Evolutionary conservation across 2,113 vertebrate genomes (phyloP).

Genomic region (Carassius carassius): DNA sequence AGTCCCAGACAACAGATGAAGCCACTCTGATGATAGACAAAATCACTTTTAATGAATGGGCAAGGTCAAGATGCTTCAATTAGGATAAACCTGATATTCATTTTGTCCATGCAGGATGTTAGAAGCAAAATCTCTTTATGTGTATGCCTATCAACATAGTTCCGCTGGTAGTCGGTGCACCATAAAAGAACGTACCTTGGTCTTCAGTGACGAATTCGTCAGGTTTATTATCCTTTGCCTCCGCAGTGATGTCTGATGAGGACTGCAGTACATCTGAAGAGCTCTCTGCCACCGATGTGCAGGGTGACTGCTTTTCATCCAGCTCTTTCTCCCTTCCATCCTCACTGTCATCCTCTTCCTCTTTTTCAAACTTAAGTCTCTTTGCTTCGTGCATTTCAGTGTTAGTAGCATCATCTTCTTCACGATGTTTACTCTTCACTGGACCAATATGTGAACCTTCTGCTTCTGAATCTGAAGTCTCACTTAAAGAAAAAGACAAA

Average conservation of each 20-base stretch:
- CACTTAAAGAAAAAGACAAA: conserved; percentile 67
- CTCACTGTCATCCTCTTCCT: conserved; percentile 64
- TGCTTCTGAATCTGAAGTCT: conserved; percentile 75
- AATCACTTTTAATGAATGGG: not conserved
- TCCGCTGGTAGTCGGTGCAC: not conserved
- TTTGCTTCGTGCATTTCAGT: conserved; percentile 84
- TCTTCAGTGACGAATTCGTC: conserved; percentile 73
- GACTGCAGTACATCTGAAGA: conserved; percentile 71
- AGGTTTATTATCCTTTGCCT: conserved; percentile 67
- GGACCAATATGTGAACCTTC: conserved; percentile 75
- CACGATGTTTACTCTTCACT: conserved; percentile 84
- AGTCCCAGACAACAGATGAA: not conserved
- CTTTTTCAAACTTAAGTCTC: conserved; percentile 85
- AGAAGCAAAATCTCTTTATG: not conserved
- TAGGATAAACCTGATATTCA: not conserved
- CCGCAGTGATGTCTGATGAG: conserved; percentile 74
- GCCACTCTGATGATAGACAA: no score
- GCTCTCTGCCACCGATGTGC: conserved; percentile 71
- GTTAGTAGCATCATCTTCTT: conserved; percentile 71
- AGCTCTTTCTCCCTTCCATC: conserved; percentile 64
- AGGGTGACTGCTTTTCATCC: conserved; percentile 69
- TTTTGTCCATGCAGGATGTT: not conserved
- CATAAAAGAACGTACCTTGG: conserved; percentile 71
- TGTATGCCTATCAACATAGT: not conserved
- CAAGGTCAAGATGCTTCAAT: not conserved